These are phyloP conservation scores for Oasisia sp. DNA, from an alignment of 2,888 invertebrate species.

Conservation along the genomic window DNA sequence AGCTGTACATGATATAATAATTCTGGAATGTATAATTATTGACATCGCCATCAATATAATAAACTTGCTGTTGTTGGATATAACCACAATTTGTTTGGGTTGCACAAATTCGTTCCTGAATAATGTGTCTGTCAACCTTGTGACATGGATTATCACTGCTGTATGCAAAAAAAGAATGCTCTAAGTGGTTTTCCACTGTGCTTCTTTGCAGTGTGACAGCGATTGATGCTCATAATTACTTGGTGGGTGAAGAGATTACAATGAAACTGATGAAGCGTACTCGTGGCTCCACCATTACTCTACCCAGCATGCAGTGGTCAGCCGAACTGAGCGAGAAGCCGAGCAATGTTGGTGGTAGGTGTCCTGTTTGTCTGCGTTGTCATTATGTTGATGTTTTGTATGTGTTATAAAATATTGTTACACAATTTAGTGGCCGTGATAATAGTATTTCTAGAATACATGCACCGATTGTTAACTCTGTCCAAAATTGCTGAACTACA, in stretches of 20 bases:
- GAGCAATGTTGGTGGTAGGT: constrained; percentile 54
- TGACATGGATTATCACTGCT: no score
- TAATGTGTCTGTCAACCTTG: no score
- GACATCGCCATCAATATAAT: no score
- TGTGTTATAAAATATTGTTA: not conserved
- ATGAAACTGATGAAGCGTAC: constrained; percentile 89
- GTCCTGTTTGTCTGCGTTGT: not conserved
- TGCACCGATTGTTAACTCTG: not conserved
- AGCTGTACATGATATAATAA: no score
- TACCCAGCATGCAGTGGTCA: constrained; percentile 53
- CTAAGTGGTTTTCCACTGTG: not conserved
- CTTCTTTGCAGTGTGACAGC: constrained; percentile 71
- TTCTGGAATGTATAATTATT: no score
- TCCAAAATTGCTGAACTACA: not conserved
- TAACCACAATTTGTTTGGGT: no score
- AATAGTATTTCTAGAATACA: not conserved
- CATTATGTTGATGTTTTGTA: not conserved
- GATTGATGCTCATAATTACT: constrained; percentile 57
- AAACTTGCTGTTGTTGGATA: no score
- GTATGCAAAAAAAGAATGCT: not conserved
- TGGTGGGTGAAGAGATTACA: constrained; percentile 74
- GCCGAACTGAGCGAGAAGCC: constrained; percentile 49
- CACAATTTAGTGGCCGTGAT: not conserved
- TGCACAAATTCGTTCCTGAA: no score
- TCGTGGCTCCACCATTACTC: constrained; percentile 70